Conservation (phyloP, 2,888 invertebrate genomes). For the Galerucella nymphaeae region DNA sequence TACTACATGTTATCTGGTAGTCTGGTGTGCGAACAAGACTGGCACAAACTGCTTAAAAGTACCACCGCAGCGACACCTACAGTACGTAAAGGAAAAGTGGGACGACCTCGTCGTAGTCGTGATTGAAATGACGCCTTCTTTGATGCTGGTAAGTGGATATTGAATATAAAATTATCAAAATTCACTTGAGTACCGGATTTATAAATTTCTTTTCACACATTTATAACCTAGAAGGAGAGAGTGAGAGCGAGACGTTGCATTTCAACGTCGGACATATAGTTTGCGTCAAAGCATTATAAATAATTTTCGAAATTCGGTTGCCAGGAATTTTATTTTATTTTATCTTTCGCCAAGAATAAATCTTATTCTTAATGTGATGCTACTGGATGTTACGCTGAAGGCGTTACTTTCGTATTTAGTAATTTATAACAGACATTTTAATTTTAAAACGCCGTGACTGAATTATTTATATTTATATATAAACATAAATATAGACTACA, state of each 20-base stretch:
- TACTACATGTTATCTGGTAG: slow-evolving; percentile 92
- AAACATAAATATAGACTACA: slow-evolving; percentile 23
- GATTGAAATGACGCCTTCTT: slow-evolving; percentile 75
- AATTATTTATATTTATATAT: slow-evolving; percentile 12
- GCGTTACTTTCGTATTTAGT: slow-evolving; percentile 32
- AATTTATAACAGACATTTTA: slow-evolving; percentile 34
- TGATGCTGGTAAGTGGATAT: slow-evolving; percentile 51
- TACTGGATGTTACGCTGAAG: slow-evolving; percentile 36
- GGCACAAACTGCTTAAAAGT: slow-evolving; percentile 90
- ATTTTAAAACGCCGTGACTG: slow-evolving; percentile 32
- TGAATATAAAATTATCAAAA: background rate
- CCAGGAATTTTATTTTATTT: slow-evolving; percentile 37
- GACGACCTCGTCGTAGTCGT: slow-evolving; percentile 87
- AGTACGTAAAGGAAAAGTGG: slow-evolving; percentile 90
- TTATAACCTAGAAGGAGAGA: background rate
- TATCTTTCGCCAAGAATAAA: slow-evolving; percentile 40
- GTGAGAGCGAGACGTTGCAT: background rate
- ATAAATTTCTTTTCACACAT: slow-evolving; percentile 16
- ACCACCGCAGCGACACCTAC: slow-evolving; percentile 73
- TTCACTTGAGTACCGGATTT: background rate
- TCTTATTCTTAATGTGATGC: slow-evolving; percentile 41
- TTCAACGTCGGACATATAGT: slow-evolving; percentile 39
- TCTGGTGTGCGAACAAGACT: slow-evolving; percentile 94
- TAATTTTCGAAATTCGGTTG: slow-evolving; percentile 42
- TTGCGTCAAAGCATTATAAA: slow-evolving; percentile 48